phyloP scores from a whole-genome alignment of 35 echinoderm and acorn worm species.

The Ophiothrix spiculata region DNA sequence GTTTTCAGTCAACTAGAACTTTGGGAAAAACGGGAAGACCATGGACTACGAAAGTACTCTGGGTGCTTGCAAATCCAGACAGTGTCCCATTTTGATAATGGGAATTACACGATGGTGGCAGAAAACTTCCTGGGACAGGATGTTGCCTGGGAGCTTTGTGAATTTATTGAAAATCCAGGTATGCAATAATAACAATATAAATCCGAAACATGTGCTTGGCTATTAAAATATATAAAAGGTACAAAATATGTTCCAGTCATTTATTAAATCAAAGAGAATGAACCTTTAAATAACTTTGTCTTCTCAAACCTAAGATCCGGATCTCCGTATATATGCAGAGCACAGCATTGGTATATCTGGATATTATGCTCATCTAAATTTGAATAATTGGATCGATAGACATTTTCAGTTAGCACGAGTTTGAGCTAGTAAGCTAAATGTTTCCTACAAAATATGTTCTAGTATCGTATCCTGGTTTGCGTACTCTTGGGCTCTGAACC shows the following conservation, averaged over 20 bases:
- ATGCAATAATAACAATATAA: neutral
- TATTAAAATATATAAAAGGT: neutral
- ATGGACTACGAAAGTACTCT: neutral
- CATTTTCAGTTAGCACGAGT: no score
- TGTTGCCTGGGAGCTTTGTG: neutral
- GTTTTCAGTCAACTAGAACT: conserved; percentile 5
- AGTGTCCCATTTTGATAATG: conserved; percentile 61
- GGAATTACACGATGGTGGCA: conserved; percentile 58
- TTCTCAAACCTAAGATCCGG: no score
- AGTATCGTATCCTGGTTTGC: no score
- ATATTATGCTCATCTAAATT: no score
- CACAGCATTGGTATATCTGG: no score
- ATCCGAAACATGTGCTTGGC: neutral
- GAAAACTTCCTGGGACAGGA: conserved; percentile 40
- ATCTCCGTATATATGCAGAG: no score
- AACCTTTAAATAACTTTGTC: neutral
- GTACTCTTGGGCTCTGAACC: no score
- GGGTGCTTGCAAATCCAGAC: conserved; percentile 48
- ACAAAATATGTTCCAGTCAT: neutral
- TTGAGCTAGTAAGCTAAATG: no score
- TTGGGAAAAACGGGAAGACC: neutral
- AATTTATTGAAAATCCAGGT: conserved; percentile 21
- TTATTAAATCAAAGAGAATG: neutral
- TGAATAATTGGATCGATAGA: no score
- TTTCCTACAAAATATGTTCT: no score